Conservation (phyloP, 1,140 invertebrate genomes). For the Zaprionus africanus region DNA sequence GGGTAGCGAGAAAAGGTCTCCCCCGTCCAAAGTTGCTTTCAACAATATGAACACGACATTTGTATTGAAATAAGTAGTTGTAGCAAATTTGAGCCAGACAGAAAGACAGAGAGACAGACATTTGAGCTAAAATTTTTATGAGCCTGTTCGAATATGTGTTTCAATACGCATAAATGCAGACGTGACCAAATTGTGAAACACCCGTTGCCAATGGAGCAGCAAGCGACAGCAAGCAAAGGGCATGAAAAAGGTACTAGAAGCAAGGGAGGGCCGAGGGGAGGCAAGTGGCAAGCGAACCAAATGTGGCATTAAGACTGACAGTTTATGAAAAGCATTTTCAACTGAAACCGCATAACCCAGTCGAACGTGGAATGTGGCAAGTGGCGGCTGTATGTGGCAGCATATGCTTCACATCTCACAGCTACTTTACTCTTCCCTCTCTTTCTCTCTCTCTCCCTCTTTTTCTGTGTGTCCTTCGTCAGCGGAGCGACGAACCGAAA, state of each 20-base stretch:
- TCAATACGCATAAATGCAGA: constrained; percentile 43
- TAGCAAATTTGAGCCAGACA: constrained; percentile 25
- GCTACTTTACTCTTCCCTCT: neutral
- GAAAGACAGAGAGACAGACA: neutral
- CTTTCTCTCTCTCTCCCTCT: no score
- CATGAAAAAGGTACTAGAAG: constrained; percentile 13
- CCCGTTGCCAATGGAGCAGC: neutral
- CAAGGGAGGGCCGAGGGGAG: accelerated
- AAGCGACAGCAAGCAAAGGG: neutral
- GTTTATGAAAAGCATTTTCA: constrained; percentile 40
- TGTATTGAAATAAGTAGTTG: constrained; percentile 30
- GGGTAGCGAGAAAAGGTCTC: neutral
- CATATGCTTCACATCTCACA: neutral
- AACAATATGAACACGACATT: neutral
- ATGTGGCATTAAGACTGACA: constrained; percentile 29
- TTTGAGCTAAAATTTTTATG: constrained; percentile 35
- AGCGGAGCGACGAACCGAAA: constrained; percentile 1
- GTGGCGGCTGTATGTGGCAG: neutral
- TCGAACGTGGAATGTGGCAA: constrained; percentile 1
- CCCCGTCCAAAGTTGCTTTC: no score
- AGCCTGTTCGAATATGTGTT: constrained; percentile 38
- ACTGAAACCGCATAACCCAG: constrained; percentile 19
- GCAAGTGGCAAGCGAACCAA: no score
- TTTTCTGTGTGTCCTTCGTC: neutral
- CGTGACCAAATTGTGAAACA: constrained; percentile 30